Evolutionary conservation across 2,888 invertebrate genomes (phyloP), one percentile per base, ranked within the genome.

Genomic region (Lasiommata megera): DNA sequence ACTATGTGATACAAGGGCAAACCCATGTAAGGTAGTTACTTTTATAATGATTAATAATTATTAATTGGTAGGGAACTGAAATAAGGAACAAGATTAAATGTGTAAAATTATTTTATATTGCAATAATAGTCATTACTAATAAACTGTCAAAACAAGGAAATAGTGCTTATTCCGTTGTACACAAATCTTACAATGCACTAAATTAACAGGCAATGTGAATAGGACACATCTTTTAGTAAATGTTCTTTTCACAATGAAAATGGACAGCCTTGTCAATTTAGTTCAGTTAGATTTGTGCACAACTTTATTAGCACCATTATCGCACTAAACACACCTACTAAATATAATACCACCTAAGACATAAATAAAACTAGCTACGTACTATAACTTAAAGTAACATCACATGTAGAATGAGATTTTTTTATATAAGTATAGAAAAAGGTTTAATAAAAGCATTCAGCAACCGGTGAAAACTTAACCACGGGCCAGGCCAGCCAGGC

Each of bases 341-440:
- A 77, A 11, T 31, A 77, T 71, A 65, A 62, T 57, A 76, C 74
- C 76, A 68, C 76, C 79, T 80, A 81, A 48, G 72, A 71, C 74
- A 75, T 77, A 74, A 69, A 79, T 76, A 80, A 3, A 34, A 3
- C 11, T 34, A 64, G 62, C 74, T 84, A 83, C 56, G 67, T 70
- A 74, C 69, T 76, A 79, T n/a, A 66, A 87, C 89, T 89, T 89
- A 89, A 84, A 66, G 74, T 84, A 87, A 90, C 88, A 90, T 90
- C 90, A 90, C 90, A 89, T 87, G 76, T 84, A 87, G 79, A 90
- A 85, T 88, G 88, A 89, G 88, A 89, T 87, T 84, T 80, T 73
- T 77, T 67, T 78, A 76, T 74, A 79, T 48, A 50, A 12, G 28
- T 44, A 50, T n/a, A 17, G 11, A 16, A 40, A 40, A 17, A 12